A percentile compares a stretch with the other conserved stretches of the same genome.
Conservation (phyloP, 2,797 vertebrate genomes). For the Aeoliscus strigatus region DNA sequence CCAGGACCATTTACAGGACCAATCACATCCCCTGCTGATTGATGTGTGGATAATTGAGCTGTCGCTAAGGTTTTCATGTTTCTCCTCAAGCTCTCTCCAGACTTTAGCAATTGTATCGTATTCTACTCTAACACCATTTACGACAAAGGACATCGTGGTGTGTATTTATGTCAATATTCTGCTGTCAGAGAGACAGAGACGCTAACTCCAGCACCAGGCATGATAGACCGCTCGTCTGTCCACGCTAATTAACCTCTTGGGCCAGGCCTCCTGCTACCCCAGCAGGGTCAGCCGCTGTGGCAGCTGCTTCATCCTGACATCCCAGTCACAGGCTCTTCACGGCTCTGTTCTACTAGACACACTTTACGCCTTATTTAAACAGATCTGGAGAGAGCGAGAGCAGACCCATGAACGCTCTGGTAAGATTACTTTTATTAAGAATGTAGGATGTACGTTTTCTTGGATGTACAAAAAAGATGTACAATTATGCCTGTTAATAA, state of each 20-base stretch:
- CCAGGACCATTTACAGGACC: slow-evolving; percentile 65
- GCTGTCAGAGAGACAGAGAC: slow-evolving; percentile 54
- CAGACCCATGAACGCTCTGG: too few species aligned
- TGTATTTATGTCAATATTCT: slow-evolving; percentile 68
- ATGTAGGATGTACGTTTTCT: too few species aligned
- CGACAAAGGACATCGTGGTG: slow-evolving; percentile 67
- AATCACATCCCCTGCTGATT: slow-evolving; percentile 70
- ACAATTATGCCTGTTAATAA: too few species aligned
- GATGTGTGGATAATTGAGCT: slow-evolving; percentile 76
- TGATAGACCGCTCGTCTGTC: slow-evolving; percentile 59
- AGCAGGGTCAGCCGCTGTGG: slow-evolving; percentile 52
- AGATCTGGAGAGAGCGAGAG: slow-evolving; percentile 1
- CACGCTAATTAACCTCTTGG: slow-evolving; percentile 70
- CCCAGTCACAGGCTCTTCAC: slow-evolving; percentile 25
- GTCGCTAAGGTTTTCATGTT: slow-evolving; percentile 68
- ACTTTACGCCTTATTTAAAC: slow-evolving; percentile 1
- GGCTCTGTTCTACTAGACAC: slow-evolving; percentile 1
- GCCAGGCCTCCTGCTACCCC: slow-evolving; percentile 66
- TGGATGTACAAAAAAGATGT: too few species aligned
- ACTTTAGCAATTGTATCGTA: slow-evolving; percentile 68
- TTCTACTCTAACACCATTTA: slow-evolving; percentile 68
- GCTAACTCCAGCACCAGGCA: slow-evolving; percentile 30
- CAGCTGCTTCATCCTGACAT: slow-evolving; percentile 51
- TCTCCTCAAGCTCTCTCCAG: slow-evolving; percentile 46
- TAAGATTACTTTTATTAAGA: too few species aligned